A percentile compares a stretch with the other conserved stretches of the same genome.
phyloP scores from a whole-genome alignment of 2,888 invertebrate species.

The Rapana venosa region DNA sequence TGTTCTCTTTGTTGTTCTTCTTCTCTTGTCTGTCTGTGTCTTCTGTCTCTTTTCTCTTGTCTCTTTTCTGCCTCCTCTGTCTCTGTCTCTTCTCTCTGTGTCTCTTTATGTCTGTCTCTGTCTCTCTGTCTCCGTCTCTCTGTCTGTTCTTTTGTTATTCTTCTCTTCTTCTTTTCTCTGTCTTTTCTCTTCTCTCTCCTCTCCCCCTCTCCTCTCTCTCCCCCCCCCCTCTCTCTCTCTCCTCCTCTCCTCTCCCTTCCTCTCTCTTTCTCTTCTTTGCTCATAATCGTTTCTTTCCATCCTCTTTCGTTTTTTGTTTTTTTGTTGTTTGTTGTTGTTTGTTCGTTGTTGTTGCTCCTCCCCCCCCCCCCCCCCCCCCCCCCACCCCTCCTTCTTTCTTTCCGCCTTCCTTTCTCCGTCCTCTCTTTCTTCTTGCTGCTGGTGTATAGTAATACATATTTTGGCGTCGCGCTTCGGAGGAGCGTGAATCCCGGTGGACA shows the following conservation, averaged over 20 bases:
- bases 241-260: neutral
- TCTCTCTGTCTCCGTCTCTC: neutral
- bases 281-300: no score
- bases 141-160: neutral
- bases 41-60: neutral
- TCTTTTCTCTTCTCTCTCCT: neutral
- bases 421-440: no score
- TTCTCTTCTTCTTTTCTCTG: neutral
- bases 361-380: no score
- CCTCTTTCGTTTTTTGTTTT: no score
- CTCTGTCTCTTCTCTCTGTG: neutral
- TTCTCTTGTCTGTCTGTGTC: neutral
- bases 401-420: no score
- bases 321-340: no score
- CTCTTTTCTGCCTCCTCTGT: neutral
- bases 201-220: conserved; percentile 25
- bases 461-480: no score
- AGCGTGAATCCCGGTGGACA: no score
- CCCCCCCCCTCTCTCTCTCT: neutral
- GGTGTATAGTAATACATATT: no score
- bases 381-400: no score
- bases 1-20: neutral
- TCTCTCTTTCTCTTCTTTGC: neutral
- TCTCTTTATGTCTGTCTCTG: neutral
- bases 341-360: no score